Conservation (phyloP, 2,888 invertebrate species). For the Tridacna gigas region DNA sequence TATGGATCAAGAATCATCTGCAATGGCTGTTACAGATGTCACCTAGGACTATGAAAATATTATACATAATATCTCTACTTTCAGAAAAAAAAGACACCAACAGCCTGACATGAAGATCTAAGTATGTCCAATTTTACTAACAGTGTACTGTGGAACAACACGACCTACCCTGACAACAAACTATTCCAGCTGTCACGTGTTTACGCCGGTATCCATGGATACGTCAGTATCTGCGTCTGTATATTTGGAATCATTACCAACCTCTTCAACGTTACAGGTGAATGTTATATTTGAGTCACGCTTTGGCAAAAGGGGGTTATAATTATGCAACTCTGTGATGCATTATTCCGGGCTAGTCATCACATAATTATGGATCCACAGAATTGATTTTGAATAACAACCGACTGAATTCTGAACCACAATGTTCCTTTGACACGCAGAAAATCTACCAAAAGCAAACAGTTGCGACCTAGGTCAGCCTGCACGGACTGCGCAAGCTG, state of each 20-base stretch:
- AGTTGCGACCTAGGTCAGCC: too few species aligned
- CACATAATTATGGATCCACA: too few species aligned
- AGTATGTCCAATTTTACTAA: slow-evolving; percentile 15
- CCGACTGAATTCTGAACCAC: too few species aligned
- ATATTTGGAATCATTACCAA: slow-evolving; percentile 95
- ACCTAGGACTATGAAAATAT: too few species aligned
- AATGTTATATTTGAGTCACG: neutral
- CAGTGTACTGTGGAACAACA: slow-evolving; percentile 27
- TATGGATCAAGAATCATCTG: too few species aligned
- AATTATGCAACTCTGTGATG: neutral
- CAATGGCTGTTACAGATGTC: too few species aligned
- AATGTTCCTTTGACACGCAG: too few species aligned
- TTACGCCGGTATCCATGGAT: slow-evolving; percentile 89
- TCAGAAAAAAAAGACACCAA: neutral
- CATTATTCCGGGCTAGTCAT: too few species aligned
- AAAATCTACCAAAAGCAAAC: too few species aligned
- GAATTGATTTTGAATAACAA: too few species aligned
- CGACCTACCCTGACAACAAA: slow-evolving; percentile 17
- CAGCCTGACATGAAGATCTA: neutral
- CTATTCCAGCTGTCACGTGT: slow-evolving; percentile 68
- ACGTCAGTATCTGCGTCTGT: slow-evolving; percentile 94
- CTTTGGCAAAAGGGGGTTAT: neutral
- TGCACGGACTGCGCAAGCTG: too few species aligned
- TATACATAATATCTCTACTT: neutral
- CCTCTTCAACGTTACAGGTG: slow-evolving; percentile 90